Evolutionary conservation across 2,888 invertebrate genomes (phyloP), one percentile per base, ranked within the genome.

Genomic region (Eutolmus rufibarbis): DNA sequence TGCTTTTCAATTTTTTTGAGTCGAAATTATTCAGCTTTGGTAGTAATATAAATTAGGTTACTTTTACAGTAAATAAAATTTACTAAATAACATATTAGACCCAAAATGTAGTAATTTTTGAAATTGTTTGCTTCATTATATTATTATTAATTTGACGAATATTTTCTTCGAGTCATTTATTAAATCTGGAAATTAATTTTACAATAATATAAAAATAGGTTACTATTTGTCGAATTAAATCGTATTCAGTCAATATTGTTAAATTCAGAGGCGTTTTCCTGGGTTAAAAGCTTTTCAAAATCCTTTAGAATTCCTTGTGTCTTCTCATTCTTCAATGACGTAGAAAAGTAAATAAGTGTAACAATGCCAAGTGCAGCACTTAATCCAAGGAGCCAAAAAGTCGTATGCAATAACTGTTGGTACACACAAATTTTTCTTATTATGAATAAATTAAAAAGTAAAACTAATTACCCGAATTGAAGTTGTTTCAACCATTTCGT

Each of bases 211-310:
- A 51, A n/a, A 51, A 51, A 51, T 19, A n/a, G 7, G 4, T n/a
- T 16, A 51, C 51, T n/a, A 51, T 7, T n/a, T 19, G 4, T 51
- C 1, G 0, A 51, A 16, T 14, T 4, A n/a, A 51, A n/a, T n/a
- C 8, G n/a, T 51, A 7, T 7, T 51, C 16, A 46, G 4, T 14
- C 14, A 46, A 78, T 78, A 28, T 78, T 78, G 28, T 14, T 78
- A 34, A 40, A 78, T 23, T 78, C 78, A 28, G 78, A 78, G 7
- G 16, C 28, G 66, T 88, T 89, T 51, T 88, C 79, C 2, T 76
- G 86, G 37, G 87, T 87, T 0, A 89, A 85, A 66, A 89, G 51
- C 34, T 87, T 77, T 16, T 89, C 87, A 34, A 89, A 89, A 23
- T 87, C 89, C 9, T 37, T 16, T 8, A 89, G 19, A 3, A 86